These are phyloP conservation scores for Creontiades dilutus DNA, from an alignment of 2,888 invertebrate genomes.

Conservation along the genomic window DNA sequence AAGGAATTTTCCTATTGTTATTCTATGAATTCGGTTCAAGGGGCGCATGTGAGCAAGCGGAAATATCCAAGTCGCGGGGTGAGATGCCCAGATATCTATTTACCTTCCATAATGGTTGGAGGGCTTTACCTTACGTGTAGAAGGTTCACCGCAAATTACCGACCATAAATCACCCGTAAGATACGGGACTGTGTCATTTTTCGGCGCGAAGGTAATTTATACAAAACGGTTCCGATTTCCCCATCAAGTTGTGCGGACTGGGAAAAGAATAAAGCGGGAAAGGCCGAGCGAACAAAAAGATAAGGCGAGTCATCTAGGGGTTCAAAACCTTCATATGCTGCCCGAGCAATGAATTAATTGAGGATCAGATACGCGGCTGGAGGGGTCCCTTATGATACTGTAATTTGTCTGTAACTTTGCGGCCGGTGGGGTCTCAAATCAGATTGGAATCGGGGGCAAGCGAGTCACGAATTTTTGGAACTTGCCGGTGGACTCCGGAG, in stretches of 20 bases:
- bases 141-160: constrained; percentile 21
- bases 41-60: too few species aligned
- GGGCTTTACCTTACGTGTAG: neutral
- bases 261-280: neutral
- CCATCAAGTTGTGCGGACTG: neutral
- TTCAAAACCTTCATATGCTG: neutral
- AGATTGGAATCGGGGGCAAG: constrained; percentile 58
- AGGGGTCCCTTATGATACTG: constrained; percentile 55
- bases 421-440: constrained; percentile 42
- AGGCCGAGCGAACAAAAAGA: neutral
- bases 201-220: constrained; percentile 28
- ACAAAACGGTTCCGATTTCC: constrained; percentile 17
- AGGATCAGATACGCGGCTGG: constrained; percentile 33
- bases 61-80: too few species aligned
- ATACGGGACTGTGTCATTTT: constrained; percentile 50
- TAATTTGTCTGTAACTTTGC: constrained; percentile 53
- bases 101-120: constrained; percentile 1
- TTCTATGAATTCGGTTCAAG: too few species aligned
- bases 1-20: too few species aligned
- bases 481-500: neutral
- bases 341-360: constrained; percentile 54
- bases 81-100: neutral
- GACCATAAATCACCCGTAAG: constrained; percentile 59
- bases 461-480: constrained; percentile 59
- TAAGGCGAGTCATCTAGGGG: neutral